Base-by-base conservation (phyloP, 1,140 invertebrate genomes). In the Nylanderia fulva region DNA sequence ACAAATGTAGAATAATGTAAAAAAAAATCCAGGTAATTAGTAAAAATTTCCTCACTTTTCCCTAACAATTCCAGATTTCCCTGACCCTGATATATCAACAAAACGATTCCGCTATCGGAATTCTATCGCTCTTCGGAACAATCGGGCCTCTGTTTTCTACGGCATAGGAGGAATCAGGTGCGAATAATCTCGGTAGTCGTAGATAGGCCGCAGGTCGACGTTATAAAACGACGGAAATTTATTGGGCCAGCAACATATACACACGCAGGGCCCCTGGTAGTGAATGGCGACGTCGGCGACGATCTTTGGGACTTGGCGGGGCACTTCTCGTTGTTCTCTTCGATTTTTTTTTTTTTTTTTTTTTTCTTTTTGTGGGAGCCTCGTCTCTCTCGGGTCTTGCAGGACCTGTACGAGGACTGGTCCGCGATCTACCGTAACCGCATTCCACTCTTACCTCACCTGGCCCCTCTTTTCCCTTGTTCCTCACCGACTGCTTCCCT, bases 381-480 rank as follows among this genome's bases (percentile, higher is more conserved):
- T 39, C 48, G 76, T 85, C 45, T 48, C 42, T 45, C 45, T 48
- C 84, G 85, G 87, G 68, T 63, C 85, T 84, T 87, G 88, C 85
- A 80, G 88, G 88, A 86, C 87, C 84, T 86, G 90, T 85, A 85
- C 86, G 88, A 82, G 88, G 89, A 91, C 88, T 90, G 89, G 91
- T 89, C 90, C 88, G 90, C 91, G 91, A 93, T 92, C 92, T 93
- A 93, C 91, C 91, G 91, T 92, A 93, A 92, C 92, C 90, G 85
- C 91, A 92, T 93, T 93, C 92, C 91, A 91, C 86, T n/a, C 76
- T 84, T 85, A 61, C 63, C 85, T 83, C 88, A 71, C 69, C 80
- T 85, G 90, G 45, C 89, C 85, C 29, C 85, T 77, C 82, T 63
- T 71, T 66, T 45, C 69, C 21, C 79, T 71, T 71, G 39, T 52